Conservation (phyloP, 2,797 vertebrate species). For the Gallinago nigripennis region DNA sequence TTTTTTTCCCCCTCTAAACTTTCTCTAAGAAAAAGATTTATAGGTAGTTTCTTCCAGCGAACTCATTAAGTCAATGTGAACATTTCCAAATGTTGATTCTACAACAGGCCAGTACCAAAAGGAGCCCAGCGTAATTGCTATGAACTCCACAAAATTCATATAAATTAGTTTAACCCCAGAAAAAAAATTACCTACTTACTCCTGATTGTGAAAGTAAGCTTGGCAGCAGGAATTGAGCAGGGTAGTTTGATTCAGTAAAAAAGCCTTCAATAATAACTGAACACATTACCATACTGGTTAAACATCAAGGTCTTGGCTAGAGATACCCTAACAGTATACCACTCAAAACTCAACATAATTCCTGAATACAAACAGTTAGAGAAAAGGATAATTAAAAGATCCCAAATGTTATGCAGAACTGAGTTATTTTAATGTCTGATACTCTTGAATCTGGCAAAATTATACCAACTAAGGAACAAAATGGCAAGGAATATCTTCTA, state of each 20-base stretch:
- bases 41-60: not conserved
- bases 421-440: not conserved
- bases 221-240: not conserved
- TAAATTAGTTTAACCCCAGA: not conserved
- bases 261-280: not conserved
- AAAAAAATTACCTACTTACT: not conserved
- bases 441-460: not conserved
- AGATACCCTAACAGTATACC: not conserved
- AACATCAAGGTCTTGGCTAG: not conserved
- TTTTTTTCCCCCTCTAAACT: not conserved
- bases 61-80: not conserved
- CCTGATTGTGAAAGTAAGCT: not conserved
- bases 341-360: not conserved
- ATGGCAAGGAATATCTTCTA: not conserved
- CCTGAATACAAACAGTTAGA: not conserved
- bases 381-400: not conserved
- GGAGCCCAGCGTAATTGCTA: not conserved
- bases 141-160: not conserved
- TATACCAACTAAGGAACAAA: not conserved
- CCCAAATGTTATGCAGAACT: not conserved
- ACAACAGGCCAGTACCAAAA: not conserved
- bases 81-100: not conserved
- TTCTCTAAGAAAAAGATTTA: not conserved
- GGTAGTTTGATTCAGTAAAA: not conserved
- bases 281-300: not conserved